Evolutionary conservation across 1,140 invertebrate genomes (phyloP), one percentile per base, ranked within the genome.

Genomic region (Halesus radiatus): DNA sequence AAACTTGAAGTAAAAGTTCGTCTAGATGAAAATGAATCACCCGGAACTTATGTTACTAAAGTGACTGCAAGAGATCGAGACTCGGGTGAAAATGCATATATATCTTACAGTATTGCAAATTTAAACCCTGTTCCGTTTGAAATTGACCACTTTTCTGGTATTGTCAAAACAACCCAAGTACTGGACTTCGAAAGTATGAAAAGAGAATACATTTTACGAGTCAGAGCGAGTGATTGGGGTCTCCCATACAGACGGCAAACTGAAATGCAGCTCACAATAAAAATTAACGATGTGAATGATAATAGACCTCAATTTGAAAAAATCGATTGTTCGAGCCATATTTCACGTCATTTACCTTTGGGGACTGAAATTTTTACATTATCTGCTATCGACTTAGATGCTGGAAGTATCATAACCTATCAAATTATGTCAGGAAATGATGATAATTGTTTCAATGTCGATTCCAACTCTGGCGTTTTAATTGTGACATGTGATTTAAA

Each of bases 161-260:
- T 94, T 22, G 92, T 98, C 1, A 93, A 89, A 84, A 96, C 95
- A 1, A 95, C 92, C 1, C 90, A 93, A 82, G 86, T 94, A 3
- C 88, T 98, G 58, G 96, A 98, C 88, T 98, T 93, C 87, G 97
- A 98, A 87, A 94, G 93, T 16, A 95, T 95, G 93, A 89, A 93
- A 80, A 86, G 94, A 18, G 91, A 93, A 77, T 97, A 96, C 85
- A 88, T 94, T 1, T 86, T 98, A 1, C 90, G 92, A 58, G 91
- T 97, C 3, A 87, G 96, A 29, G 96, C 96, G 0, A 96, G 95
- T 1, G 97, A 98, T 87, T 97, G 96, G 96, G 97, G 97, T 1
- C 86, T 94, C 73, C 96, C 96, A 0, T 97, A 94, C 86, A 90
- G 94, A 56, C 87, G 95, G 74, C 95, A 98, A 86, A 94, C 95